Conservation (phyloP, 2,797 vertebrate species). For the Knipowitschia caucasica region DNA sequence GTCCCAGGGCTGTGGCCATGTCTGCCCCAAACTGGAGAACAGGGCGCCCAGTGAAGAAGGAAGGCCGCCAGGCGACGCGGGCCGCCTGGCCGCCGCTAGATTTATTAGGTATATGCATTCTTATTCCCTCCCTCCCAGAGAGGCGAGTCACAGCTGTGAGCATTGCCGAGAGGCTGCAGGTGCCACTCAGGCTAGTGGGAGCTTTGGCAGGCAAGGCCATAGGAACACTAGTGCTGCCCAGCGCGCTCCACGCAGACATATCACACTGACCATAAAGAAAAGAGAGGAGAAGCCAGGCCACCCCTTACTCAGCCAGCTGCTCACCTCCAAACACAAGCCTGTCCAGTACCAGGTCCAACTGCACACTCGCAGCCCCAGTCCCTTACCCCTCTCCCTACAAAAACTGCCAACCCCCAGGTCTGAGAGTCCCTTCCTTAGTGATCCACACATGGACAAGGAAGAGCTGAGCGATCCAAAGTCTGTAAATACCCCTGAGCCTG, state of each 20-base stretch:
- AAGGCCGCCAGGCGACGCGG: constrained; percentile 77
- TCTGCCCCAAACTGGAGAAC: constrained; percentile 70
- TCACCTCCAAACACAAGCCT: constrained; percentile 74
- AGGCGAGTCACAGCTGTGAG: constrained; percentile 82
- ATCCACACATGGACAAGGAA: constrained; percentile 40
- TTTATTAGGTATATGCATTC: constrained; percentile 88
- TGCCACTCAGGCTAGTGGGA: constrained; percentile 68
- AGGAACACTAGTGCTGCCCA: constrained; percentile 39
- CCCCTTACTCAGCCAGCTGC: constrained; percentile 78
- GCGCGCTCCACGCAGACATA: constrained; percentile 52
- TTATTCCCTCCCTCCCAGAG: constrained; percentile 84
- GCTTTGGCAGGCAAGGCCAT: constrained; percentile 64
- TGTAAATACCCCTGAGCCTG: constrained; percentile 31
- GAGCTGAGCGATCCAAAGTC: constrained; percentile 35
- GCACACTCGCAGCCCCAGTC: constrained; percentile 35
- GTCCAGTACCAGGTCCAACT: constrained; percentile 58
- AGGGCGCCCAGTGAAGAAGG: constrained; percentile 76
- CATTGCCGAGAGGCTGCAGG: constrained; percentile 80
- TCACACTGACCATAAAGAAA: constrained; percentile 73
- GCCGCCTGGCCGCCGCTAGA: constrained; percentile 79
- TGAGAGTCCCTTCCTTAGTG: constrained; percentile 32
- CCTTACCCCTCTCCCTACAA: constrained; percentile 43
- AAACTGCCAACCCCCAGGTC: constrained; percentile 42
- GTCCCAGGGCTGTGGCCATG: constrained; percentile 69
- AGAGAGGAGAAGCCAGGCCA: constrained; percentile 72